Conservation (phyloP, 2,797 vertebrate genomes). For the Dallia pectoralis region DNA sequence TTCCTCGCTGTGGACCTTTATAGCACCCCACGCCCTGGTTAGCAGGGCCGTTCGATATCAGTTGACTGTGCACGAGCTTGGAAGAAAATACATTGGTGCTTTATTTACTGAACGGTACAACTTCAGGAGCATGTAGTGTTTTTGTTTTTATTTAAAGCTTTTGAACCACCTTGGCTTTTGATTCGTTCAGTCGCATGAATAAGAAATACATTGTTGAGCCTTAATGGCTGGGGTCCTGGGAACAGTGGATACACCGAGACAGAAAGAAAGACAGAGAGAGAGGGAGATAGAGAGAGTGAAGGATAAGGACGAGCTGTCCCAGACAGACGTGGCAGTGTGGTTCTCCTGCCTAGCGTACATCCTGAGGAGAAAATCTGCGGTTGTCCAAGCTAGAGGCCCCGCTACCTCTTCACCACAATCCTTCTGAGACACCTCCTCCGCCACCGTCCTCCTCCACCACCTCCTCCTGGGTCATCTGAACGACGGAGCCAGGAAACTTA, state of each 20-base stretch:
- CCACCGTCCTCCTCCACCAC: conserved; percentile 46
- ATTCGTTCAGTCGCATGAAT: not conserved
- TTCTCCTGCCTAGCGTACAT: conserved; percentile 74
- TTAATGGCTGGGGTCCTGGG: too few species aligned
- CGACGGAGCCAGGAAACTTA: conserved; percentile 45
- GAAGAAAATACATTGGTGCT: not conserved
- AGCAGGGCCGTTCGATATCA: conserved; percentile 16
- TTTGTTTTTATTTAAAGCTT: too few species aligned
- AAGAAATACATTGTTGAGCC: too few species aligned
- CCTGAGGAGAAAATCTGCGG: conserved; percentile 71
- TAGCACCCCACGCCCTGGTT: not conserved
- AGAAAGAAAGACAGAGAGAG: conserved; percentile 6
- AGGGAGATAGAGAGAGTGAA: conserved; percentile 48
- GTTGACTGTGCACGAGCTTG: conserved; percentile 4
- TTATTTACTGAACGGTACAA: not conserved
- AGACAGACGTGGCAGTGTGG: conserved; percentile 68
- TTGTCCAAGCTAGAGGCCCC: conserved; percentile 40
- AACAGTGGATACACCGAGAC: conserved; percentile 23
- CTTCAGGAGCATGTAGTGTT: not conserved
- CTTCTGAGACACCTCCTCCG: conserved; percentile 55
- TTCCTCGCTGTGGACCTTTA: conserved; percentile 53
- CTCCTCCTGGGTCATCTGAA: conserved; percentile 33
- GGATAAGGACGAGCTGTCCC: conserved; percentile 58
- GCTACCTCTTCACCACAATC: conserved; percentile 21
- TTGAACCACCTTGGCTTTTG: not conserved